These are phyloP conservation scores for Lycophotia porphyrea DNA, from an alignment of 2,888 invertebrate species.

Conservation along the genomic window DNA sequence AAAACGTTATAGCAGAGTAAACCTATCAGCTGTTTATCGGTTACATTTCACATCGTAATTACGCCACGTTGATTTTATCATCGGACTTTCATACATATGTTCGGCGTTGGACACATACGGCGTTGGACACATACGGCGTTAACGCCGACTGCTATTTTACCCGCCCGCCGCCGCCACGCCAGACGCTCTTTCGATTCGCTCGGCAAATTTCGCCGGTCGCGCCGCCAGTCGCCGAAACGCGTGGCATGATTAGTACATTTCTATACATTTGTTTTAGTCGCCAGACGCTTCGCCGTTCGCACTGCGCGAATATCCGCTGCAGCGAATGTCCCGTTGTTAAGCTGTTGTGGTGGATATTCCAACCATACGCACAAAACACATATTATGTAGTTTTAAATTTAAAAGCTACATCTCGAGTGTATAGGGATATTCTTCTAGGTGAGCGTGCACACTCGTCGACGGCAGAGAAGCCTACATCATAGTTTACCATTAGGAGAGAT, in stretches of 20 bases:
- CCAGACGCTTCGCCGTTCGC: not conserved
- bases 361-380: not conserved
- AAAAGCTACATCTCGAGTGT: not conserved
- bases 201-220: too few relatives aligned
- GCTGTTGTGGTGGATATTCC: slow-evolving; percentile 1
- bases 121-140: not conserved
- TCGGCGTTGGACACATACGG: not conserved
- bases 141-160: not conserved
- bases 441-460: not conserved
- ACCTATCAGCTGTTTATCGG: slow-evolving; percentile 33
- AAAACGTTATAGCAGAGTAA: slow-evolving; percentile 21
- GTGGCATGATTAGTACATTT: too few relatives aligned
- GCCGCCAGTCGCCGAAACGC: too few relatives aligned
- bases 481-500: not conserved
- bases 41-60: slow-evolving; percentile 30
- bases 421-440: not conserved
- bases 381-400: not conserved
- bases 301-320: not conserved
- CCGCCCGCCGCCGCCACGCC: too few relatives aligned
- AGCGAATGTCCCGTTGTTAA: too few relatives aligned
- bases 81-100: not conserved
- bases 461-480: not conserved
- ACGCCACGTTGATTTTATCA: slow-evolving; percentile 20
- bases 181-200: too few relatives aligned
- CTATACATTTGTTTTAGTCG: not conserved